Evolutionary conservation across 23 tunicate genomes (phyloP), one percentile per base, ranked within the genome.

Genomic region (Ascidia mentula): DNA sequence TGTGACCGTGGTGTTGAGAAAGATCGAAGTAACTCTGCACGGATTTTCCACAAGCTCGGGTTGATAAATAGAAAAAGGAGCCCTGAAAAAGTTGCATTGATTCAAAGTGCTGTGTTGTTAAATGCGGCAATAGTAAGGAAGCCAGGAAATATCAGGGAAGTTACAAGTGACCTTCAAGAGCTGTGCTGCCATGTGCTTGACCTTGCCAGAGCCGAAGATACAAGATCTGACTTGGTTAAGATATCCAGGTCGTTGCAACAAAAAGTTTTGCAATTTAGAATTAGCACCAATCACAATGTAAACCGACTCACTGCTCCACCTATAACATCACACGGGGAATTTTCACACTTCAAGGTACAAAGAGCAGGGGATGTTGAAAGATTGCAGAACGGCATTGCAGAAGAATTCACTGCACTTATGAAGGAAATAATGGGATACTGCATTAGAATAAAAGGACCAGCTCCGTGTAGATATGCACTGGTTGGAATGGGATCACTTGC

Each of bases 401-500:
- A 72, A 3, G 36, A 36, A 1, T 88, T 65, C 38, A 45, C 69
- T 72, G 69, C 78, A 42, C 45, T 88, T 17, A 78, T 82, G 93
- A 42, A 78, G 26, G 31, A 36, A 6, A 53, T 82, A 31, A 76
- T 87, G 26, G 28, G 46, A 22, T 32, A 35, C 36, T 88, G 87
- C 46, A 0, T 53, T n/a, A 31, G 75, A 36, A 77, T 88, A 6
- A 69, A 77, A 38, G 93, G 93, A 36, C 46, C 37, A 5, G 80
- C 88, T 24, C 87, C 87, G 5, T 88, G 93, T 40, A 72, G 78
- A 38, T 88, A 61, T 78, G 37, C 80, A 46, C 59, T 84, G n/a
- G 73, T 45, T 30, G 83, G 82, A 15, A 72, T 88, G 83, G 93
- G 85, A n/a, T 81, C 85, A 15, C 77, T 81, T 1, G 85, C 85